These are phyloP conservation scores for Lithophane semibrunnea DNA, from an alignment of 2,888 invertebrate genomes.

Conservation along the genomic window DNA sequence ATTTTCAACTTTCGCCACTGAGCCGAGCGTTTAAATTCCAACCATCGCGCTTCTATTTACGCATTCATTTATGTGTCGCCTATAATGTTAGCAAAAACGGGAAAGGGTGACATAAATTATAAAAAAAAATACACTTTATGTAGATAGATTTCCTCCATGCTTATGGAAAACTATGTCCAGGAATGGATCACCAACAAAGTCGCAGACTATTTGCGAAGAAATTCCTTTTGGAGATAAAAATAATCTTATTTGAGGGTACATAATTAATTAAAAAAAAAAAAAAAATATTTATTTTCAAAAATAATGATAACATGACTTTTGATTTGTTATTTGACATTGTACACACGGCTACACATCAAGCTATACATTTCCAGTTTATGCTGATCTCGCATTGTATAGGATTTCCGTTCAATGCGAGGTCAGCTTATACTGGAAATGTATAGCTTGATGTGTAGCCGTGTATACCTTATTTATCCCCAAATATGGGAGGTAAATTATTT, in stretches of 20 bases:
- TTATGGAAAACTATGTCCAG: background rate
- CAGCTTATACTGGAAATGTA: too few relatives aligned
- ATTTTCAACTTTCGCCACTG: background rate
- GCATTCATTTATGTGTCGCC: background rate
- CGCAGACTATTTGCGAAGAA: background rate
- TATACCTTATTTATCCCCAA: conserved; percentile 19
- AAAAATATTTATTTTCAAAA: too few relatives aligned
- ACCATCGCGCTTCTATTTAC: background rate
- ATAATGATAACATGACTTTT: conserved; percentile 2
- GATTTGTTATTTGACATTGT: background rate
- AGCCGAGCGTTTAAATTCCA: background rate
- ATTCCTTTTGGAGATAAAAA: background rate
- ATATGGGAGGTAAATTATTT: conserved; percentile 31
- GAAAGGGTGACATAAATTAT: too few relatives aligned
- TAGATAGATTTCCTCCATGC: background rate
- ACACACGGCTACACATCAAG: too few relatives aligned
- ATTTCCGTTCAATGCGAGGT: too few relatives aligned
- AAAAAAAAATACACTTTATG: background rate
- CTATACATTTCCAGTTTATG: too few relatives aligned
- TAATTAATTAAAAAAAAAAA: too few relatives aligned
- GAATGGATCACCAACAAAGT: background rate
- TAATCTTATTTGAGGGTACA: background rate
- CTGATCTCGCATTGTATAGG: too few relatives aligned
- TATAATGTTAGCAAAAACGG: background rate
- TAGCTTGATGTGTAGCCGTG: too few relatives aligned